These are phyloP conservation scores for Scotopteryx bipunctaria DNA, from an alignment of 2,888 invertebrate species.

Conservation along the genomic window DNA sequence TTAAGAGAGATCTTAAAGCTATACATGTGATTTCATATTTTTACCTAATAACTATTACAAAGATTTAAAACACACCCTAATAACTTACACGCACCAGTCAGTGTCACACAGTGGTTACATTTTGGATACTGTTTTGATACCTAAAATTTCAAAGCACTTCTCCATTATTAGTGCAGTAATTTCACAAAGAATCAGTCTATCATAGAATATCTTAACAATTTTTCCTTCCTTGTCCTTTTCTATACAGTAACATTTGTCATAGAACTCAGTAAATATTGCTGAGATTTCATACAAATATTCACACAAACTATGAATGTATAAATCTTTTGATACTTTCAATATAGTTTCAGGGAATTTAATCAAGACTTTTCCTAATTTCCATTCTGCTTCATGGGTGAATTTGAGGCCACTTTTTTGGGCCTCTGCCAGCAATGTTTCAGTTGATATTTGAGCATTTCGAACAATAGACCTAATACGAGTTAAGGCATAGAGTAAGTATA, in stretches of 20 bases:
- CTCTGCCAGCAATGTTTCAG: conserved; percentile 84
- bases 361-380: conserved; percentile 95
- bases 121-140: conserved; percentile 94
- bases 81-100: conserved; percentile 1
- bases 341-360: conserved; percentile 94
- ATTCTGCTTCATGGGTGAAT: conserved; percentile 95
- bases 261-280: conserved; percentile 97
- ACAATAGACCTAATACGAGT: conserved; percentile 97
- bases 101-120: conserved; percentile 85
- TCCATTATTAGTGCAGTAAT: conserved; percentile 94
- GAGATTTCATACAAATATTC: conserved; percentile 98
- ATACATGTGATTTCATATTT: conserved; percentile 2
- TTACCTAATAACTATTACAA: conserved; percentile 2
- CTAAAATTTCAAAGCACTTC: conserved; percentile 94
- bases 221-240: conserved; percentile 94
- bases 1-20: background rate
- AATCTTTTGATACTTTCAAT: conserved; percentile 90
- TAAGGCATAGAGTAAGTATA: conserved; percentile 96
- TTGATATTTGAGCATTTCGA: conserved; percentile 87
- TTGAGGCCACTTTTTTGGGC: conserved; percentile 84
- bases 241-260: conserved; percentile 98
- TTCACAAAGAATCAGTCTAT: conserved; percentile 95
- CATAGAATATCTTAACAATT: conserved; percentile 91
- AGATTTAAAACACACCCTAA: conserved; percentile 10
- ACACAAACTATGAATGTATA: conserved; percentile 94